A percentile compares a stretch with the other conserved stretches of the same genome.
Conservation (phyloP, 2,888 invertebrate species). For the Eurytoma californica region DNA sequence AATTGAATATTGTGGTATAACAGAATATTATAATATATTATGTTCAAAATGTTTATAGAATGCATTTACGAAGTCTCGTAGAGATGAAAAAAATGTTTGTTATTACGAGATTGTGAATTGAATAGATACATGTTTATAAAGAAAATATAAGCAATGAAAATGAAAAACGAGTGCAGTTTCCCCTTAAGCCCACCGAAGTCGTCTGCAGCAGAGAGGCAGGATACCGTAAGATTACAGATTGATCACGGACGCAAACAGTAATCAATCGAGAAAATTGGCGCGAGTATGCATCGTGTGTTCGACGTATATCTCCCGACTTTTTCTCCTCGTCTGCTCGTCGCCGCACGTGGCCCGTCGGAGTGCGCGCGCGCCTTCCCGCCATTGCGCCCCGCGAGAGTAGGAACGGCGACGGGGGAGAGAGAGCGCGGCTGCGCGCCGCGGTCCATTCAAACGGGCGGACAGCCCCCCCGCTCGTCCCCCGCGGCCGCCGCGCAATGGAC, state of each 20-base stretch:
- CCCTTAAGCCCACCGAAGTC: background rate
- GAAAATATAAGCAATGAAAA: constrained; percentile 30
- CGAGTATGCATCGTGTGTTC: background rate
- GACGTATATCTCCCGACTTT: background rate
- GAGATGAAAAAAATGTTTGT: constrained; percentile 5
- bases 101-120: background rate
- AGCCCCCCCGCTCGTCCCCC: constrained; percentile 53
- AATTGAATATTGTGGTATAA: no score
- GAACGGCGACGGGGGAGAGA: background rate
- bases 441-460: constrained; percentile 63
- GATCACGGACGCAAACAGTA: background rate
- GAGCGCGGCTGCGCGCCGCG: constrained; percentile 50
- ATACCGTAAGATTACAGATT: background rate
- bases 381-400: constrained; percentile 58
- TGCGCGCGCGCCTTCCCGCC: constrained; percentile 67
- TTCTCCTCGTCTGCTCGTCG: constrained; percentile 45
- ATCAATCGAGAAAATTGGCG: background rate
- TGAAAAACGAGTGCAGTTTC: constrained; percentile 8
- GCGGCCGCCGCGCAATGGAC: constrained; percentile 62
- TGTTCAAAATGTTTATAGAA: background rate
- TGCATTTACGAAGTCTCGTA: constrained; percentile 22
- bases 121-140: background rate
- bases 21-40: constrained; percentile 4
- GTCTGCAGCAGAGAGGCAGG: background rate
- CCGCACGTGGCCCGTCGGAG: constrained; percentile 54